Evolutionary conservation across 1,140 invertebrate genomes (phyloP), one percentile per base, ranked within the genome.

Genomic region (Eupeodes corollae): DNA sequence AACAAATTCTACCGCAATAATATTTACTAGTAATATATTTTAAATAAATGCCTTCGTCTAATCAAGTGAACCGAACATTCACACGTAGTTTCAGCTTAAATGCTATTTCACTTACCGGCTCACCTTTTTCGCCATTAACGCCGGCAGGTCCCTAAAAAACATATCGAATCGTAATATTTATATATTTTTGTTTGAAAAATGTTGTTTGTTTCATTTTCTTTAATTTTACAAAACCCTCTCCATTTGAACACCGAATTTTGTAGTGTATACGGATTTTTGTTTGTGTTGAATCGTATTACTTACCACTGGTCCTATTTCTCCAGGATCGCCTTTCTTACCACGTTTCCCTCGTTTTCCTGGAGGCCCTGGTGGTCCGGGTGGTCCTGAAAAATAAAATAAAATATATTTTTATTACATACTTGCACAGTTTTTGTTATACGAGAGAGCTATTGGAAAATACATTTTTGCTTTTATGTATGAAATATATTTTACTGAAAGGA

Each of bases 111-210:
- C 87, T 84, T 78, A 92, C 88, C 68, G 81, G 76, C 65, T 91
- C 88, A 61, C 91, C 91, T 77, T 95, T 94, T 11, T 90, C 89
- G 61, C 92, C 92, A 68, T 89, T 86, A 67, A 93, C 75, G 56
- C 91, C 92, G 61, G 91, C 92, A 16, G 91, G 88, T 56, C 91
- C 91, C 91, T 96, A 30, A 44, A 26, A 45, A 48, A 48, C 14
- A 46, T 26, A 13, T 34, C 14, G 9, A 45, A 13, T 34, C 30
- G 30, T 1, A 33, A 18, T 35, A 2, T 26, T 13, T 16, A 32
- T 13, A 42, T 33, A 6, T 18, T 44, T 13, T 12, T 2, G 19
- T 33, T 30, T 12, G 35, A 35, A n/a, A n/a, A n/a, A n/a, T n/a
- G n/a, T n/a, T n/a, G n/a, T n/a, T n/a, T n/a, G n/a, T 34, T 16